These are phyloP conservation scores for Atlantisia rogersi DNA, from an alignment of 2,113 vertebrate genomes.

Conservation along the genomic window DNA sequence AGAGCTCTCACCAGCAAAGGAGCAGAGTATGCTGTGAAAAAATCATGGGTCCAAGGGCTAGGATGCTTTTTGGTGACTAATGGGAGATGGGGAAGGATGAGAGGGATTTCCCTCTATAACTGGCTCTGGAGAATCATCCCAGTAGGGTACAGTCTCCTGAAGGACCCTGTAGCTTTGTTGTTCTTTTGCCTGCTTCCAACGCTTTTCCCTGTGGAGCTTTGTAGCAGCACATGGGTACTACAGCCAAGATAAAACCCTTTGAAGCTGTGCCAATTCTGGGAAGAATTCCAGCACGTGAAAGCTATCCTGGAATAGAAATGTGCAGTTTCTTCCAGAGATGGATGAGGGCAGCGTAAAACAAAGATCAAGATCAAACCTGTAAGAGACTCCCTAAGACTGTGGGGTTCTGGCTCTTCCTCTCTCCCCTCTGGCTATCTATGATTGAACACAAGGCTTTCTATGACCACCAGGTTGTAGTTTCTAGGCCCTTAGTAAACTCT, in stretches of 20 bases:
- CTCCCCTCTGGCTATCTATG: not conserved
- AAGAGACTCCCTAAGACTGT: not conserved
- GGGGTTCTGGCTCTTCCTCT: not conserved
- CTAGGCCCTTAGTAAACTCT: not conserved
- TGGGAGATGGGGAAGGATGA: not conserved
- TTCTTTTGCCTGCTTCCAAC: not conserved
- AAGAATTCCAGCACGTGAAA: conserved; percentile 46
- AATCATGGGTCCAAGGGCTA: not conserved
- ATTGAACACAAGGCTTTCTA: not conserved
- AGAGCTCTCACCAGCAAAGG: not conserved
- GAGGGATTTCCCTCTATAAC: not conserved
- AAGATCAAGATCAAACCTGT: not conserved
- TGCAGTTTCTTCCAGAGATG: conserved; percentile 11
- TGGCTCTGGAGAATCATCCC: not conserved
- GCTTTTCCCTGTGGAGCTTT: not conserved
- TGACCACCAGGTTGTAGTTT: not conserved
- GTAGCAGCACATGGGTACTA: conserved; percentile 24
- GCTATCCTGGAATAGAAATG: conserved; percentile 8
- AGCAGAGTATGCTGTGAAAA: not conserved
- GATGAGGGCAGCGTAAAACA: conserved; percentile 5
- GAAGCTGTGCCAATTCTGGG: conserved; percentile 50
- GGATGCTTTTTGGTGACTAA: not conserved
- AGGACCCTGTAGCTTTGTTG: not conserved
- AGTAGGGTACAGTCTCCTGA: not conserved
- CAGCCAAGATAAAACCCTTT: conserved; percentile 25